Evolutionary conservation across 1,140 invertebrate genomes (phyloP), one percentile per base, ranked within the genome.

Genomic region (Pseudomyrmex flavicornis): DNA sequence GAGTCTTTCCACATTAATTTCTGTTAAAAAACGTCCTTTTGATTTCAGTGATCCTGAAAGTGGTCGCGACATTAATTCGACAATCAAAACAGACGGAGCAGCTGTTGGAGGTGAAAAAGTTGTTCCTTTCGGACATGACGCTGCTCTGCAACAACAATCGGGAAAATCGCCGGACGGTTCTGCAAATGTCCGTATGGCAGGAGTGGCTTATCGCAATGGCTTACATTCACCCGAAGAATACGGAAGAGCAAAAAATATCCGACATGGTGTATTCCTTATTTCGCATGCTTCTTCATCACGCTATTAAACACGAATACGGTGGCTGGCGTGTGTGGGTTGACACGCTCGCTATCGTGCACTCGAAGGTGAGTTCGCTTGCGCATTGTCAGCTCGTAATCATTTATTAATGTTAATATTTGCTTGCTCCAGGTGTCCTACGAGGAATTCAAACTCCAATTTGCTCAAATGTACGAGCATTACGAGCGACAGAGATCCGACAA

Each of bases 171-270:
- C 95, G 99, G 85, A 99, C 98, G 0, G 98, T 99, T 1, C 95
- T 99, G 13, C 99, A 99, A 95, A 99, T 99, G 99, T 99, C 99
- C 7, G 99, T 99, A 1, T 99, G 99, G 99, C 99, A 99, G 95
- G 99, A 99, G 92, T 99, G 99, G 99, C 95, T 99, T 1, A 99
- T 99, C 89, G 98, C 98, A 5, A 97, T 99, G 96, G 98, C 99
- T 35, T 99, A 99, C 93, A 99, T 99, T 74, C 99, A 99, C 94
- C 98, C 99, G 0, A 98, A 98, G 92, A 99, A 97, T 90, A 96
- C 97, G 0, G 98, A 99, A 92, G 98, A 99, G 93, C 98, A 99
- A 91, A 98, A 99, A 94, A 97, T 99, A 65, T 99, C 98, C 0
- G 99, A 99, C 91, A 99, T 99, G 97, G 99, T 99, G 20, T 99